Evolutionary conservation across 2,888 invertebrate species (phyloP), one percentile per base, ranked within the genome.

Genomic region (Pteria penguin): DNA sequence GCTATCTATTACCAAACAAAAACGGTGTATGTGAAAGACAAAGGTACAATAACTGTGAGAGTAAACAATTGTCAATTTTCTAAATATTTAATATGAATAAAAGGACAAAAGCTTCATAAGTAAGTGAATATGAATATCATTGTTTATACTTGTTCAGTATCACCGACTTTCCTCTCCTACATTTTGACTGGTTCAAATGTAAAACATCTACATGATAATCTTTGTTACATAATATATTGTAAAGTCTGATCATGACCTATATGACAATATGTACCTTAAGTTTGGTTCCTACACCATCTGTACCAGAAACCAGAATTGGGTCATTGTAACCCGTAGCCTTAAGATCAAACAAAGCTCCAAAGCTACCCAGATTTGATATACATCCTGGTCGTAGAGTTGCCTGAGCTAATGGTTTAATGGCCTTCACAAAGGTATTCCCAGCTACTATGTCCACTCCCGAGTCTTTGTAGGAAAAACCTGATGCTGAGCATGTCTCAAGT

Each of bases 271-370:
- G 60, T 78, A 97, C 96, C 94, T 97, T 97, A 1, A 99, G 94
- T 93, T 99, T 99, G 4, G 98, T 97, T 0, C 99, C 98, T 57
- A 99, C 98, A 0, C 99, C 99, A 89, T 98, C 98, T 0, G 98
- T 97, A 0, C 97, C 97, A 79, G 98, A 97, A 22, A 98, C 97
- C 0, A 99, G 93, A 26, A 98, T 94, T 0, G 98, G 97, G 90
- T 97, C 96, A 82, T 94, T 94, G 82, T 95, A 95, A 0, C 95
- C 95, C 5, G 95, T 95, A 70, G 95, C 95, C 63, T 88, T 87
- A 22, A 96, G 92, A 88, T 98, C 97, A 93, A 98, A 98, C 18
- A 98, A 93, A 0, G 97, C 98, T 32, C 98, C 98, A 93, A 97
- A 99, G 75, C 97, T 96, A 27, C 99, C 99, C 72, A 98, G 94